phyloP scores from a whole-genome alignment of 2,888 invertebrate genomes.

The Caradrina kadenii region DNA sequence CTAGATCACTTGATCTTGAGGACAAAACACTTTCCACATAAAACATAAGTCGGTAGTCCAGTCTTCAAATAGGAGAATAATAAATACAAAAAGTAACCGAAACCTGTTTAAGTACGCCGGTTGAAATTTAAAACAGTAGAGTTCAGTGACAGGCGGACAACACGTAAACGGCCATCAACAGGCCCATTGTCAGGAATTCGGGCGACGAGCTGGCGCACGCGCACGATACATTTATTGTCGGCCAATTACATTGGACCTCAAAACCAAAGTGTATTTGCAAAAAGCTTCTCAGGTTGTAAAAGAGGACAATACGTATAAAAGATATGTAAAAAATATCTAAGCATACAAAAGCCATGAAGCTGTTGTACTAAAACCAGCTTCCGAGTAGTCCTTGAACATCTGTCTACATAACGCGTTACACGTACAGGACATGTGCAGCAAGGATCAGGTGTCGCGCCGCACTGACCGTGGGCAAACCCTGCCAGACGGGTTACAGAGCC shows the following conservation, averaged over 20 bases:
- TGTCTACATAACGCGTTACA: slow-evolving; percentile 74
- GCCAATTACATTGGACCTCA: slow-evolving; percentile 72
- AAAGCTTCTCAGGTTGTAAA: slow-evolving; percentile 22
- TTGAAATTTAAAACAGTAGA: slow-evolving; percentile 72
- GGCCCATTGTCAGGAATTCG: slow-evolving; percentile 81
- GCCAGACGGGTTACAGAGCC: slow-evolving; percentile 81
- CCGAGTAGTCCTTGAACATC: slow-evolving; percentile 76
- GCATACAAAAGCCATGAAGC: slow-evolving; percentile 47
- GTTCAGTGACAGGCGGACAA: slow-evolving; percentile 77
- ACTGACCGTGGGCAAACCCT: slow-evolving; percentile 85
- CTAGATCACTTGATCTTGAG: slow-evolving; percentile 19
- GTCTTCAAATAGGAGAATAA: slow-evolving; percentile 51
- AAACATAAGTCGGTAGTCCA: slow-evolving; percentile 20
- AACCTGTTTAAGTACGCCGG: slow-evolving; percentile 65
- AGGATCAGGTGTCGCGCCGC: slow-evolving; percentile 89
- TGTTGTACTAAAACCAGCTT: slow-evolving; percentile 65
- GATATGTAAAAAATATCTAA: slow-evolving; percentile 47
- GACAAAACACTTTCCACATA: slow-evolving; percentile 20
- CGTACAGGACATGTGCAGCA: slow-evolving; percentile 79
- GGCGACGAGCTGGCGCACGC: slow-evolving; percentile 75
- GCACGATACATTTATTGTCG: slow-evolving; percentile 70
- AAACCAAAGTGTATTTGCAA: slow-evolving; percentile 50
- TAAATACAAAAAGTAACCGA: slow-evolving; percentile 55
- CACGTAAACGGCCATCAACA: slow-evolving; percentile 74
- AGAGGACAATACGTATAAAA: slow-evolving; percentile 21